Conservation (phyloP, 1,140 invertebrate species). For the Papilio polyxenes region DNA sequence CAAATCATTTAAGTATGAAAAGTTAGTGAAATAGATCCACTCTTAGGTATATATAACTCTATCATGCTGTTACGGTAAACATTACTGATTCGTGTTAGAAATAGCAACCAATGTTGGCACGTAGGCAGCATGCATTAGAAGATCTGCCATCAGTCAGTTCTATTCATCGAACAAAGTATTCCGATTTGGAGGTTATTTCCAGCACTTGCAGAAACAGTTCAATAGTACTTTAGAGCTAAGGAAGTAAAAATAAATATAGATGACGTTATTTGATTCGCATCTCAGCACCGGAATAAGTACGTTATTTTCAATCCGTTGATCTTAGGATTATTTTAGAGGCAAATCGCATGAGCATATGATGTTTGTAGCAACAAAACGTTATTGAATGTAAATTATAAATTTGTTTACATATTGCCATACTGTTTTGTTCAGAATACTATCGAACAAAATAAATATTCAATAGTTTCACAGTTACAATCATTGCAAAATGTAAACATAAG, state of each 20-base stretch:
- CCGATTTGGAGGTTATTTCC: neutral
- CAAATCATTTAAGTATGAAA: neutral
- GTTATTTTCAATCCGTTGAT: conserved; percentile 30
- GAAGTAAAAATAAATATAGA: conserved; percentile 14
- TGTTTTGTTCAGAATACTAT: neutral
- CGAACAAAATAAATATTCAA: conserved; percentile 15
- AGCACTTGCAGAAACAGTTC: neutral
- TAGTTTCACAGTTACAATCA: conserved; percentile 1
- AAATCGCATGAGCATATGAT: neutral
- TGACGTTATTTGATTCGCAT: conserved; percentile 23
- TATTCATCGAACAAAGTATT: neutral
- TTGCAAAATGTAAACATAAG: conserved; percentile 13
- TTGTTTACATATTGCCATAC: neutral
- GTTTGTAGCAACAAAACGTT: conserved; percentile 12
- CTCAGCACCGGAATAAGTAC: neutral
- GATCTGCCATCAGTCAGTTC: neutral
- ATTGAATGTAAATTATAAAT: conserved; percentile 16
- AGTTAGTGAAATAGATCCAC: neutral
- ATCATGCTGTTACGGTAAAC: neutral
- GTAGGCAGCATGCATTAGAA: neutral
- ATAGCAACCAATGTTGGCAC: neutral
- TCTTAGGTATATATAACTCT: neutral
- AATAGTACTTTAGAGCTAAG: neutral
- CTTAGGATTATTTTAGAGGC: conserved; percentile 29
- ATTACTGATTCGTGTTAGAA: neutral